A percentile compares a stretch with the other conserved stretches of the same genome.
Evolutionary conservation across 2,797 vertebrate species (phyloP).

Genomic region (Scolopax rusticola): DNA sequence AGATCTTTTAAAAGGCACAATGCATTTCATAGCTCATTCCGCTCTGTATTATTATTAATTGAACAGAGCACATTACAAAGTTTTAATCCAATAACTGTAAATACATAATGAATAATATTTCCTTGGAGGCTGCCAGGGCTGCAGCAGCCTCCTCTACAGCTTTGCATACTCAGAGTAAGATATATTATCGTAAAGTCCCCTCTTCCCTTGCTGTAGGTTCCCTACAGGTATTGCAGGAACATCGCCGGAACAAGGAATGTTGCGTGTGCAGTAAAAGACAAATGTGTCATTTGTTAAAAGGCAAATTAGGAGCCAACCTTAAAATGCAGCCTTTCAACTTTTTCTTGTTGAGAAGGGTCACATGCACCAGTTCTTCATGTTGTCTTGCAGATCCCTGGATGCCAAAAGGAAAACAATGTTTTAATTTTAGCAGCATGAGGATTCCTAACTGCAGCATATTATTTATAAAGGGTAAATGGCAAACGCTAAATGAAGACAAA

Average conservation of each 20-base stretch:
- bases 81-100: conserved; percentile 80
- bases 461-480: conserved; percentile 57
- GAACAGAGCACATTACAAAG: conserved; percentile 75
- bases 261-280: not conserved
- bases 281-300: conserved; percentile 39
- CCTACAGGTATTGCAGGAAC: conserved; percentile 24
- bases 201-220: not conserved
- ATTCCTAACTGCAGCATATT: conserved; percentile 10
- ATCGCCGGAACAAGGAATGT: not conserved
- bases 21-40: conserved; percentile 75
- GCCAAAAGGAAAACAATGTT: conserved; percentile 35
- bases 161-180: conserved; percentile 18
- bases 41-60: conserved; percentile 81
- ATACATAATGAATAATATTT: conserved; percentile 79
- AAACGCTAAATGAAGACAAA: conserved; percentile 44
- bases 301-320: conserved; percentile 8
- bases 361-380: not conserved
- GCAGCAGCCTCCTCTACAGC: conserved; percentile 14
- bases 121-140: conserved; percentile 56
- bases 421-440: conserved; percentile 56
- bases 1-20: conserved; percentile 78
- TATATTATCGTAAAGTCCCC: not conserved
- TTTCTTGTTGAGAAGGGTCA: not conserved
- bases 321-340: conserved; percentile 38
- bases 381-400: not conserved